Conservation (phyloP, 2,113 vertebrate species). For the Tichodroma muraria region DNA sequence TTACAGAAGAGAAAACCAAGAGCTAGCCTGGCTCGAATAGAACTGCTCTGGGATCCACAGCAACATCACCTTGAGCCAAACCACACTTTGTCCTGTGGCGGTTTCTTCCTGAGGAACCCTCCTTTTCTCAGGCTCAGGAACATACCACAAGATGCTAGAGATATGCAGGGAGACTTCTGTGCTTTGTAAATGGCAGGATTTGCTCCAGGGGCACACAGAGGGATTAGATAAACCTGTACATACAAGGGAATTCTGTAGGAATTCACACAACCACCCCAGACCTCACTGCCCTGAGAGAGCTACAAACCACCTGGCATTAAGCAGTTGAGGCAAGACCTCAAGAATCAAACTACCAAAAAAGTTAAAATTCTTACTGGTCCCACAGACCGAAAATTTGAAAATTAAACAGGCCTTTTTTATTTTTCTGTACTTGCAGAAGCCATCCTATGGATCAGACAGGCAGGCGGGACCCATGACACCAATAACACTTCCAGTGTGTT, state of each 20-base stretch:
- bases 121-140: slow-evolving; percentile 36
- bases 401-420: neutral
- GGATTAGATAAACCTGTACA: neutral
- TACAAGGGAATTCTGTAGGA: neutral
- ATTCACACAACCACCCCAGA: neutral
- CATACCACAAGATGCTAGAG: slow-evolving; percentile 11
- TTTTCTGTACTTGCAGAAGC: neutral
- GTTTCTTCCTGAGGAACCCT: neutral
- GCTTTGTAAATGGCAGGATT: neutral
- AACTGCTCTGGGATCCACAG: neutral
- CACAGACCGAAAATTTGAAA: neutral
- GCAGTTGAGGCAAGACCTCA: neutral
- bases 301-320: neutral
- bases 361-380: neutral
- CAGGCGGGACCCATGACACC: neutral
- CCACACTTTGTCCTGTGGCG: neutral
- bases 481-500: fast-evolving
- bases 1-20: neutral
- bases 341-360: neutral
- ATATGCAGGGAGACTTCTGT: neutral
- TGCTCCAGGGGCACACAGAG: neutral
- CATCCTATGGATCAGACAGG: neutral
- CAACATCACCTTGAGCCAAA: neutral
- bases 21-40: neutral
- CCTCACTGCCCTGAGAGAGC: neutral